Evolutionary conservation across 2,888 invertebrate species (phyloP).

Genomic region (Pachliopta kotzebuea): DNA sequence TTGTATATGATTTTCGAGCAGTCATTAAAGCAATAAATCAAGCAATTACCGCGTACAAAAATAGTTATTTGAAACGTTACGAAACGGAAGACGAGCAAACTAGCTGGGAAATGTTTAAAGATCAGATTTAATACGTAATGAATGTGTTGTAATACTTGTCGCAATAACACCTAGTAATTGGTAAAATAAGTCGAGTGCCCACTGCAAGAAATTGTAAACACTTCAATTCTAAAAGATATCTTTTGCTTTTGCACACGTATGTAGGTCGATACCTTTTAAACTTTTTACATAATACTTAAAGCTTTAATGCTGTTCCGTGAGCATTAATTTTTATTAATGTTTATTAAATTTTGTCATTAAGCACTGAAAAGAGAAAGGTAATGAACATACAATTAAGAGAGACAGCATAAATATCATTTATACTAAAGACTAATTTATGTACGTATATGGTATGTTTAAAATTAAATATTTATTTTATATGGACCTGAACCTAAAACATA

Average conservation of each 20-base stretch:
- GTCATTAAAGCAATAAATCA: constrained; percentile 27
- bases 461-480: too few relatives aligned
- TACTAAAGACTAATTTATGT: too few relatives aligned
- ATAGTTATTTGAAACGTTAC: constrained; percentile 25
- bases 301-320: not conserved
- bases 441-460: too few relatives aligned
- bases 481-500: too few relatives aligned
- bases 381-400: too few relatives aligned
- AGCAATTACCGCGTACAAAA: constrained; percentile 23
- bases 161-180: constrained; percentile 17
- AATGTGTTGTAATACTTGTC: constrained; percentile 18
- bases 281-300: not conserved
- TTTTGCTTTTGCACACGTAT: not conserved
- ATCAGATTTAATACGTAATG: constrained; percentile 28
- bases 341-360: not conserved
- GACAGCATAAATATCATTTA: too few relatives aligned
- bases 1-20: constrained; percentile 11
- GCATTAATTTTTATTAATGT: not conserved
- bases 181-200: constrained; percentile 12
- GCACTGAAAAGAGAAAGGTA: too few relatives aligned
- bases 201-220: constrained; percentile 17
- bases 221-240: not conserved
- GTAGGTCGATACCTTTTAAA: not conserved
- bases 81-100: constrained; percentile 26
- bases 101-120: constrained; percentile 22